phyloP scores from a whole-genome alignment of 1,140 invertebrate genomes.

The Lucilia sericata region DNA sequence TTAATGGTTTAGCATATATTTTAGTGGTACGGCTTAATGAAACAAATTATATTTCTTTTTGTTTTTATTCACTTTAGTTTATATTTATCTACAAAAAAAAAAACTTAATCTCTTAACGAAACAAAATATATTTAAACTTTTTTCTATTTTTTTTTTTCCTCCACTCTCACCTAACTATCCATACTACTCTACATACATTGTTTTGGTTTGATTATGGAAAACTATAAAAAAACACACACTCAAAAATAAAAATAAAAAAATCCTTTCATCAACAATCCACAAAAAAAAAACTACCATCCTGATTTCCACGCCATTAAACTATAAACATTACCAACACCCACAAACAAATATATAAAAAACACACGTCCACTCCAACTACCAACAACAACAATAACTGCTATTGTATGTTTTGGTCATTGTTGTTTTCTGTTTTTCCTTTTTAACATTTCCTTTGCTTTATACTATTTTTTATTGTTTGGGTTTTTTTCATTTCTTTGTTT shows the following conservation, averaged over 20 bases:
- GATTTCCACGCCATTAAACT: conserved; percentile 32
- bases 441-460: background rate
- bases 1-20: background rate
- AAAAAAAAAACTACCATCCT: conserved; percentile 33
- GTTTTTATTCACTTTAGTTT: background rate
- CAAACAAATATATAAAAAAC: conserved; percentile 33
- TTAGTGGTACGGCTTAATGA: conserved; percentile 19
- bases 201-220: conserved; percentile 30
- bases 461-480: background rate
- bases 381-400: conserved; percentile 39
- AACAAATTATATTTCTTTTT: background rate
- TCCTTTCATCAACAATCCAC: conserved; percentile 36
- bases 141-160: conserved; percentile 17
- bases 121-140: background rate
- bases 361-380: conserved; percentile 13
- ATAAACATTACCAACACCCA: conserved; percentile 48
- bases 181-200: conserved; percentile 12
- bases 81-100: background rate
- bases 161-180: background rate
- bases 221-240: conserved; percentile 27
- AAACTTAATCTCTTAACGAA: conserved; percentile 13
- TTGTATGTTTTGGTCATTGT: conserved; percentile 1
- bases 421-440: background rate
- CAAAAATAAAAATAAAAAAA: background rate
- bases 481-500: background rate